Base-by-base conservation (phyloP, 2,797 vertebrate genomes). In the Phalloptychus januarius region DNA sequence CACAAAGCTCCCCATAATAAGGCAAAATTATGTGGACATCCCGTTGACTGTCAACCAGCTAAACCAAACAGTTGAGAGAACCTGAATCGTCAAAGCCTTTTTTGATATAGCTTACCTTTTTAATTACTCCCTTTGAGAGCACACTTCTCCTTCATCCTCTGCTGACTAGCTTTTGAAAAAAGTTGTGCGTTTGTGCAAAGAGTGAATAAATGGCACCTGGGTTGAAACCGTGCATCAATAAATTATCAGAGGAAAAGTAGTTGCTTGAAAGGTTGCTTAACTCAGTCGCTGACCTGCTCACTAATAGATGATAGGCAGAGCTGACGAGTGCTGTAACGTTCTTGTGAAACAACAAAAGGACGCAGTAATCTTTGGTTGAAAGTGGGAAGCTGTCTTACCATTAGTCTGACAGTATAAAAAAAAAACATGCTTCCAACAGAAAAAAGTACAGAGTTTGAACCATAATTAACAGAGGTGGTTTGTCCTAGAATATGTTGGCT, bases 61-160 rank as follows among this genome's bases (percentile, higher is more conserved):
- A 70, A 78, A 42, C 33, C 50, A 74, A 83, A 75, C n/a, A 75
- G 28, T 20, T 18, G 61, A 38, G 61, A 38, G 18, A 23, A 65
- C 38, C 61, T 65, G 36, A 67, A 40, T 80, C 25, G 5, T 75
- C 76, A 40, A 56, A 67, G 78, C 75, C n/a, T 80, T 65, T 85
- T 91, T 85, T 83, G 69, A 87, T 87, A 83, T 83, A 80, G 15
- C 79, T 90, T 84, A 80, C 79, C 77, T 83, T 87, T 88, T 89
- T 88, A 91, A 93, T 91, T 90, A 86, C 79, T 89, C 82, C 90
- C 87, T 80, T 74, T 72, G 87, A 87, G 87, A 89, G 65, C 74
- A 44, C 79, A 79, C 79, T 83, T 78, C 79, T 78, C 50, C 42
- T 88, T 76, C 74, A 77, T 74, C 76, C 79, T 87, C 87, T 46